Percentiles rank a stretch among this genome's conserved stretches.
Conservation (phyloP, 1,140 invertebrate genomes). For the Hirudo medicinalis region DNA sequence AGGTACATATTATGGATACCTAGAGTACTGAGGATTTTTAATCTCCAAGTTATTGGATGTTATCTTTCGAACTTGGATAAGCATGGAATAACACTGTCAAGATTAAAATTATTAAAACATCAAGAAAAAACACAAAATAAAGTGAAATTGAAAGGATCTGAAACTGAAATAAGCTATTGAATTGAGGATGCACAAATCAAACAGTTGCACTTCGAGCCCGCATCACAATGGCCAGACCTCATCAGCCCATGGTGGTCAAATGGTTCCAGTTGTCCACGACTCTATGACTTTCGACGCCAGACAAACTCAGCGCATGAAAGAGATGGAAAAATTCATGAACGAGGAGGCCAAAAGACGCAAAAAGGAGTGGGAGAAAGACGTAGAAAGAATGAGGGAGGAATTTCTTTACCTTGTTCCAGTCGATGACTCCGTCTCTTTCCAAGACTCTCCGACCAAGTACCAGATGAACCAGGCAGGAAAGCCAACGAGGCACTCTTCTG, state of each 20-base stretch:
- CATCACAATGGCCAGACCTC: conserved; percentile 9
- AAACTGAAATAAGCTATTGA: too few species aligned
- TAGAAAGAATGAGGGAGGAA: conserved; percentile 18
- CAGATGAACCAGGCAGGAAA: not conserved
- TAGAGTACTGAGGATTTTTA: too few species aligned
- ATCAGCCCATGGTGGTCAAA: conserved; percentile 13
- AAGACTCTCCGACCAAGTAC: not conserved
- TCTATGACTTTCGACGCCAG: conserved; percentile 12
- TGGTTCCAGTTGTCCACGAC: conserved; percentile 20
- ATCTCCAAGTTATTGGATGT: too few species aligned
- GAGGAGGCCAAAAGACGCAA: conserved; percentile 15
- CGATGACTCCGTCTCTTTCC: not conserved
- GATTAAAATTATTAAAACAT: too few species aligned
- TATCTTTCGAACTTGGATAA: too few species aligned
- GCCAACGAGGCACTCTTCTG: not conserved
- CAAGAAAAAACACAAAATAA: too few species aligned
- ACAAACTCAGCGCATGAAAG: conserved; percentile 13
- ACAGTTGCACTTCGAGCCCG: not conserved
- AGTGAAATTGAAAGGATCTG: too few species aligned
- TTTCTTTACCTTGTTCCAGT: conserved; percentile 15
- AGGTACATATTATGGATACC: too few species aligned
- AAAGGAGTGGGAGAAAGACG: conserved; percentile 18
- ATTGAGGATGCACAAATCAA: too few species aligned
- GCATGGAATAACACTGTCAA: too few species aligned
- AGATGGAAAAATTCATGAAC: conserved; percentile 17